Conservation (phyloP, 92 coral and sea anemone genomes). For the Hydrozoanthus gracilis region DNA sequence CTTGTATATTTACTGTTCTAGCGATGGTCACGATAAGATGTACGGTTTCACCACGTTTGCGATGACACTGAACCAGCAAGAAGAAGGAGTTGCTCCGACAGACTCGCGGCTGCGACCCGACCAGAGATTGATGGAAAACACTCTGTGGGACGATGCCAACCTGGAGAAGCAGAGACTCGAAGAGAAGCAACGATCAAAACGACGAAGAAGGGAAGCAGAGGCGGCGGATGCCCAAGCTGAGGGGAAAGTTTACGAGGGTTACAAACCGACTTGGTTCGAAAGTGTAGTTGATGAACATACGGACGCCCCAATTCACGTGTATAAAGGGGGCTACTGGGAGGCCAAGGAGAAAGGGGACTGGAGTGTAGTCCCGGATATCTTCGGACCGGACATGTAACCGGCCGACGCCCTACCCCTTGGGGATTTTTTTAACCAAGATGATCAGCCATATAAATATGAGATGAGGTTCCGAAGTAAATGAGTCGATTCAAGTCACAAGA, state of each 20-base stretch:
- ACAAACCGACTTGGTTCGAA: slow-evolving; percentile 97
- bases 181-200: slow-evolving; percentile 91
- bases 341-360: slow-evolving; percentile 95
- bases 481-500: too few species aligned
- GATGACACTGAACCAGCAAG: slow-evolving; percentile 82
- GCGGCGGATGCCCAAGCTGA: slow-evolving; percentile 78
- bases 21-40: slow-evolving; percentile 85
- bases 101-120: slow-evolving; percentile 96
- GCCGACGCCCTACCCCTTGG: too few species aligned
- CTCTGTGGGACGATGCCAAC: slow-evolving; percentile 97
- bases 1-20: neutral
- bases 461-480: too few species aligned
- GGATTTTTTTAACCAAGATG: neutral
- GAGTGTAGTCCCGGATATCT: slow-evolving; percentile 91
- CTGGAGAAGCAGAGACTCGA: slow-evolving; percentile 92
- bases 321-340: slow-evolving; percentile 99
- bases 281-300: slow-evolving; percentile 86
- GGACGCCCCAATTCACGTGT: slow-evolving; percentile 80
- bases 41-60: slow-evolving; percentile 92
- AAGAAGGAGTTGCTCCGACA: slow-evolving; percentile 83
- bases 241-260: slow-evolving; percentile 91
- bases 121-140: slow-evolving; percentile 93
- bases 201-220: slow-evolving; percentile 89
- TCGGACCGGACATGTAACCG: slow-evolving; percentile 40
- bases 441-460: too few species aligned